Evolutionary conservation across 2,888 invertebrate species (phyloP).

Genomic region (Tenthredo livida): DNA sequence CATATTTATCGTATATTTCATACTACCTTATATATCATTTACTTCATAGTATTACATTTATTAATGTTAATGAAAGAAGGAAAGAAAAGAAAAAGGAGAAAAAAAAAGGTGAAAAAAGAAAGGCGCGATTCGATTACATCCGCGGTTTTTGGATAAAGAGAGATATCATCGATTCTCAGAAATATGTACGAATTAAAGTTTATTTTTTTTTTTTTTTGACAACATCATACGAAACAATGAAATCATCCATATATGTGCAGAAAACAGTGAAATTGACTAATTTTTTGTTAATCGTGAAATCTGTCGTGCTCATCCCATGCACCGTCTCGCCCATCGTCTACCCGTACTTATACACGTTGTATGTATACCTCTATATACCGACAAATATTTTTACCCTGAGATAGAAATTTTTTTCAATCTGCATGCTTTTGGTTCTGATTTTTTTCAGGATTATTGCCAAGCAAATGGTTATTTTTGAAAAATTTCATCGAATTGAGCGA

Average conservation of each 20-base stretch:
- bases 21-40: neutral
- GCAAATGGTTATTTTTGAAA: slow-evolving; percentile 72
- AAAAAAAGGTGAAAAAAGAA: neutral
- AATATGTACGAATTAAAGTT: neutral
- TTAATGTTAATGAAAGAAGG: neutral
- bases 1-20: neutral
- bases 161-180: neutral
- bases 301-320: slow-evolving; percentile 9
- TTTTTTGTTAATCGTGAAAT: neutral
- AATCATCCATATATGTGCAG: neutral
- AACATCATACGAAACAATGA: neutral
- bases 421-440: slow-evolving; percentile 50
- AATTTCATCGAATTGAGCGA: slow-evolving; percentile 73
- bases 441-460: slow-evolving; percentile 74
- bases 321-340: no score
- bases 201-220: neutral
- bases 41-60: neutral
- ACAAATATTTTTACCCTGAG: neutral
- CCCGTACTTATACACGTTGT: no score
- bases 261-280: neutral
- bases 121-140: neutral
- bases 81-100: neutral
- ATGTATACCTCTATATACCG: neutral
- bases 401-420: slow-evolving; percentile 26
- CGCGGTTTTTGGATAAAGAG: neutral